phyloP scores from a whole-genome alignment of 2,888 invertebrate species.

The Chesias legatella region DNA sequence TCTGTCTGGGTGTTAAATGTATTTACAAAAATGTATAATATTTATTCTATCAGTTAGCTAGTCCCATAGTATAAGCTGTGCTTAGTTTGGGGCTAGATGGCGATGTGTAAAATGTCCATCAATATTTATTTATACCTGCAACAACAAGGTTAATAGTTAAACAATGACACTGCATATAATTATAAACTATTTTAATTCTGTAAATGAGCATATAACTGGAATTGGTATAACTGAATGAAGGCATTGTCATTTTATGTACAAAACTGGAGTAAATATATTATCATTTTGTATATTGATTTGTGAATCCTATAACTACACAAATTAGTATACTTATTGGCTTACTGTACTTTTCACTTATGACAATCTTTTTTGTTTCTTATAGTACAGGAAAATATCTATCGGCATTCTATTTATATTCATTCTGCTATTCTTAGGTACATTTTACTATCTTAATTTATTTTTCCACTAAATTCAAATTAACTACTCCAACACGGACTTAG shows the following conservation, averaged over 20 bases:
- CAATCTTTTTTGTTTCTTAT: conserved; percentile 5
- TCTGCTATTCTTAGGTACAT: not conserved
- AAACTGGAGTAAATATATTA: conserved; percentile 10
- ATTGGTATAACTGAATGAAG: conserved; percentile 41
- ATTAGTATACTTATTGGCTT: conserved; percentile 5
- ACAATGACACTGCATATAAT: conserved; percentile 46
- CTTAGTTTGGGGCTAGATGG: too few relatives aligned
- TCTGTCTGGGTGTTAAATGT: too few relatives aligned
- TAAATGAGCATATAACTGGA: conserved; percentile 58
- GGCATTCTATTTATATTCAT: too few relatives aligned
- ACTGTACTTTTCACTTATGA: conserved; percentile 1
- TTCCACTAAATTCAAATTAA: conserved; percentile 21
- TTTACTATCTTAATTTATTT: conserved; percentile 8
- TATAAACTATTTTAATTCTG: conserved; percentile 51
- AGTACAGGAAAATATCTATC: not conserved
- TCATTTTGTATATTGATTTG: conserved; percentile 12
- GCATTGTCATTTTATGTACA: conserved; percentile 21
- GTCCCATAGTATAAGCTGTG: too few relatives aligned
- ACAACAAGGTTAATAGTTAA: too few relatives aligned
- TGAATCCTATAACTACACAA: conserved; percentile 6
- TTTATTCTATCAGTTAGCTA: too few relatives aligned
- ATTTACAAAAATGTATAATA: too few relatives aligned
- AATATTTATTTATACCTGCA: too few relatives aligned
- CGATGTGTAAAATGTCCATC: too few relatives aligned
- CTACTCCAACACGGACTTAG: too few relatives aligned